These are phyloP conservation scores for Borostomias antarcticus DNA, from an alignment of 2,797 vertebrate species.

Conservation along the genomic window DNA sequence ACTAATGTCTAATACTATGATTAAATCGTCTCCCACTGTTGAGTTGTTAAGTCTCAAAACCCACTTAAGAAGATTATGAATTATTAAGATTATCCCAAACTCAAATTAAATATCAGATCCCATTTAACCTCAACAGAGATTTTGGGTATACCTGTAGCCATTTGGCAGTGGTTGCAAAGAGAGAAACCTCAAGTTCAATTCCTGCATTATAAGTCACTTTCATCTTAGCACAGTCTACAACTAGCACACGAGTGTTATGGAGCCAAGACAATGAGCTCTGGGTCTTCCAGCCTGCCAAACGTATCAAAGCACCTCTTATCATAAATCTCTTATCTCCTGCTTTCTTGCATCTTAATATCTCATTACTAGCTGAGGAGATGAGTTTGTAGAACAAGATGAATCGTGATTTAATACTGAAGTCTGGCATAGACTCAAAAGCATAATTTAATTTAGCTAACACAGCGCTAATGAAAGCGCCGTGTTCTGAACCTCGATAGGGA, in stretches of 20 bases:
- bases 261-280: not conserved
- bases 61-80: no score
- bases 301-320: constrained; percentile 18
- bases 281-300: not conserved
- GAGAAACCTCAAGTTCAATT: no score
- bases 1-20: no score
- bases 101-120: not conserved
- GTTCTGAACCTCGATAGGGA: constrained; percentile 19
- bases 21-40: no score
- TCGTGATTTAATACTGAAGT: constrained; percentile 36
- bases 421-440: constrained; percentile 15
- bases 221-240: not conserved
- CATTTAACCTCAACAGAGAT: constrained; percentile 33
- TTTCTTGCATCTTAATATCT: constrained; percentile 30
- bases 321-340: constrained; percentile 14
- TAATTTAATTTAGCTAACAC: constrained; percentile 36
- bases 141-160: constrained; percentile 39
- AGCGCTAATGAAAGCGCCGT: constrained; percentile 36
- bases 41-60: no score
- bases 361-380: constrained; percentile 28
- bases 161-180: constrained; percentile 41
- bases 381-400: constrained; percentile 27
- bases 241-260: not conserved
- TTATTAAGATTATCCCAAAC: no score
- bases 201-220: constrained; percentile 3